Conservation (phyloP, 2,113 vertebrate genomes). For the Isurus oxyrinchus region DNA sequence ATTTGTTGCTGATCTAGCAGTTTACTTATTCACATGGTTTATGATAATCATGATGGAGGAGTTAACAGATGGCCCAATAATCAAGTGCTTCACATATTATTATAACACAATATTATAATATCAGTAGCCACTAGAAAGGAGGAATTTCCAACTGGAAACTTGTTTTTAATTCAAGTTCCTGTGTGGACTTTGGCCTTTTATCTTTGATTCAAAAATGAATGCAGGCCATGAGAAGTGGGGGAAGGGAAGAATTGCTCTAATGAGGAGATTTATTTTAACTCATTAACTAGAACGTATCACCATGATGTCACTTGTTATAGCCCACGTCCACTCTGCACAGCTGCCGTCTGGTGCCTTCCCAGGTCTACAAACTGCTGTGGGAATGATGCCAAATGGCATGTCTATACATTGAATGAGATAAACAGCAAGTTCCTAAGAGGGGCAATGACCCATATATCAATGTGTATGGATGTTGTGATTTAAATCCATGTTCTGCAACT, state of each 20-base stretch:
- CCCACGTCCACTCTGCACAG: neutral
- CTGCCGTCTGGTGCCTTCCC: neutral
- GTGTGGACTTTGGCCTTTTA: neutral
- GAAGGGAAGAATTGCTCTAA: neutral
- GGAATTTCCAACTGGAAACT: neutral
- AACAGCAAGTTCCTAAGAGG: constrained; percentile 10
- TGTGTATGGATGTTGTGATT: neutral
- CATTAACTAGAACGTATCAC: constrained; percentile 1
- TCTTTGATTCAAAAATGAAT: neutral
- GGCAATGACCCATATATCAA: constrained; percentile 18
- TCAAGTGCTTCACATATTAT: neutral
- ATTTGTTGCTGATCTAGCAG: neutral
- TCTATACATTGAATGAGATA: constrained; percentile 25
- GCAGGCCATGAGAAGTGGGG: neutral
- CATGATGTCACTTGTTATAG: constrained; percentile 23
- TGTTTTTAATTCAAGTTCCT: neutral
- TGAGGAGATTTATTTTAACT: constrained; percentile 11
- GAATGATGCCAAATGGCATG: constrained; percentile 30
- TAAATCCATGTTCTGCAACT: constrained; percentile 15
- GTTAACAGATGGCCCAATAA: constrained; percentile 12
- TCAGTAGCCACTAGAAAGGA: neutral
- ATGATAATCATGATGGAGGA: neutral
- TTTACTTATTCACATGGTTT: neutral
- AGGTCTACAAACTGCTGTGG: neutral
- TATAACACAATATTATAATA: neutral